Evolutionary conservation across 1,140 invertebrate genomes (phyloP).

Genomic region (Plectrocnemia conspersa): DNA sequence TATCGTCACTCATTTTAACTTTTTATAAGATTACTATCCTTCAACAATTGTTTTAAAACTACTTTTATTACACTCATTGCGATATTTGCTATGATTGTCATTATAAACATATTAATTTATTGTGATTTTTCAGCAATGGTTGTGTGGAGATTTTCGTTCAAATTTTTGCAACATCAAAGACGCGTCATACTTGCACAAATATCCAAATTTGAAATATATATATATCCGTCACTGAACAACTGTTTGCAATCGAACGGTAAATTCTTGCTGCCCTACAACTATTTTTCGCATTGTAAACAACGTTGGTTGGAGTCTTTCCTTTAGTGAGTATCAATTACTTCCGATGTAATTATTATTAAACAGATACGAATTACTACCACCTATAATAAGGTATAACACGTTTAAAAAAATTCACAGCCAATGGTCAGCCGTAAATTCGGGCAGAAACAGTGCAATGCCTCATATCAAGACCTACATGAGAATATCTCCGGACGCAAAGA

Average conservation of each 20-base stretch:
- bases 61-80: too few species aligned
- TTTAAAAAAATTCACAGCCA: too few species aligned
- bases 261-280: constrained; percentile 84
- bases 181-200: too few species aligned
- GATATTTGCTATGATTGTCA: too few species aligned
- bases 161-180: constrained; percentile 44
- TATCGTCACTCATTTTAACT: constrained; percentile 38
- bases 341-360: too few species aligned
- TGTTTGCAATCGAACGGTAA: constrained; percentile 81
- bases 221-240: constrained; percentile 61
- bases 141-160: constrained; percentile 47
- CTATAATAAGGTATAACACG: too few species aligned
- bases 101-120: too few species aligned
- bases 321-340: constrained; percentile 56
- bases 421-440: constrained; percentile 70
- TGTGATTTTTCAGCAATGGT: constrained; percentile 42
- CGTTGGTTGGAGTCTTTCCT: constrained; percentile 73
- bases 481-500: constrained; percentile 60
- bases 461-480: constrained; percentile 91
- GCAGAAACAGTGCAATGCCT: constrained; percentile 76
- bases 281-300: constrained; percentile 77
- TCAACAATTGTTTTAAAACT: too few species aligned
- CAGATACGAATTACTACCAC: too few species aligned
- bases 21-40: too few species aligned
- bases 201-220: too few species aligned